Conservation (phyloP, 2,797 vertebrate species). For the Pangasius larnaudii region DNA sequence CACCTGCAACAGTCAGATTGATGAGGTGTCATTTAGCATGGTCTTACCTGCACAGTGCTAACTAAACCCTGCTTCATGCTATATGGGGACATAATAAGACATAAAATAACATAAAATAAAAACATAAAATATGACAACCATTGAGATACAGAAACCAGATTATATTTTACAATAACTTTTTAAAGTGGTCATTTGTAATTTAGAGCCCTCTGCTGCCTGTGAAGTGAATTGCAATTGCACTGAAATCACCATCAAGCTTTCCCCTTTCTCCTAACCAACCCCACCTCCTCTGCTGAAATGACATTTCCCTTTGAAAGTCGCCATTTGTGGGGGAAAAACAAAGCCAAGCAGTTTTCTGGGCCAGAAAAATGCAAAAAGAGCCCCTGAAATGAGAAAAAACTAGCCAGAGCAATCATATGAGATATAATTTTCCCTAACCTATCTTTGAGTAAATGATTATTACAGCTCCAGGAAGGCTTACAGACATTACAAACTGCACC, state of each 20-base stretch:
- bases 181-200: not conserved
- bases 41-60: not conserved
- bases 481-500: not conserved
- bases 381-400: not conserved
- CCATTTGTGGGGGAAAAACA: not conserved
- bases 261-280: not conserved
- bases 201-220: not conserved
- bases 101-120: not conserved
- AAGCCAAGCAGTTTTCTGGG: not conserved
- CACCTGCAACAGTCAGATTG: slow-evolving; percentile 69
- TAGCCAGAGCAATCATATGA: not conserved
- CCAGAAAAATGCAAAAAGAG: not conserved
- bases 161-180: not conserved
- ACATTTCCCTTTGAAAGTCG: not conserved
- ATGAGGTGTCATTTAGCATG: not conserved
- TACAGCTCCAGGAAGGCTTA: not conserved
- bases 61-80: too few relatives aligned
- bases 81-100: not conserved
- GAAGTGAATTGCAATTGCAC: not conserved
- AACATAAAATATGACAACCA: not conserved
- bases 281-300: not conserved
- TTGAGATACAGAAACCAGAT: not conserved
- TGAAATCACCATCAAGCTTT: not conserved
- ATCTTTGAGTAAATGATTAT: not conserved
- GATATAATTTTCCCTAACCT: not conserved